These are phyloP conservation scores for Halesus radiatus DNA, from an alignment of 1,140 invertebrate genomes.

Conservation along the genomic window DNA sequence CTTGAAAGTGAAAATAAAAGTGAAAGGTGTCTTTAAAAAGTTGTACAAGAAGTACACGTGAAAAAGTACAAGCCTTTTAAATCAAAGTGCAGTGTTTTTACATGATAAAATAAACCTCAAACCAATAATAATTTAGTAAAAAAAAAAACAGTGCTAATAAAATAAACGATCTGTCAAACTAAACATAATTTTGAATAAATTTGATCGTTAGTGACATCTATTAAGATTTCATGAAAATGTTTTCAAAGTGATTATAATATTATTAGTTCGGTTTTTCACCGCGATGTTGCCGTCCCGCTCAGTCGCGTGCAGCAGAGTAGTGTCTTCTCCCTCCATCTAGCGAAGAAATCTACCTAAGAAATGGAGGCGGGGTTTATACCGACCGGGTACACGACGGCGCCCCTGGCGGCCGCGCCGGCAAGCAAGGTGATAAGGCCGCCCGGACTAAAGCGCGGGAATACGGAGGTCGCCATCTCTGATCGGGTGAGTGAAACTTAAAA, in stretches of 20 bases:
- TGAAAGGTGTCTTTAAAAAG: conserved; percentile 1
- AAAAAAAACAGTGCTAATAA: too few relatives aligned
- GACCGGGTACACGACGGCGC: conserved; percentile 57
- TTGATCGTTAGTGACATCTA: too few relatives aligned
- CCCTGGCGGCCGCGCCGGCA: conserved; percentile 64
- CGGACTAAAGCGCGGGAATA: conserved; percentile 79
- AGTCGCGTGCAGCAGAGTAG: conserved; percentile 14
- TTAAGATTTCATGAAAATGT: too few relatives aligned
- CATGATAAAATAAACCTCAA: too few relatives aligned
- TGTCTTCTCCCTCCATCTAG: conserved; percentile 61
- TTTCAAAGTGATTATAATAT: too few relatives aligned
- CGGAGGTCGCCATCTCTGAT: conserved; percentile 79
- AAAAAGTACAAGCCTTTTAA: too few relatives aligned
- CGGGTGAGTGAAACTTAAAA: conserved; percentile 73
- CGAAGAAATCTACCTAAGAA: background rate
- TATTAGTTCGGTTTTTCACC: too few relatives aligned
- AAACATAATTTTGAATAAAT: too few relatives aligned
- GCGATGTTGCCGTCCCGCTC: conserved; percentile 22
- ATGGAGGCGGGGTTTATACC: conserved; percentile 68
- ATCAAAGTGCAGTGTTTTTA: too few relatives aligned
- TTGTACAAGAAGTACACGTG: too few relatives aligned
- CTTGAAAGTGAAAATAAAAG: background rate
- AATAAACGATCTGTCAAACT: too few relatives aligned
- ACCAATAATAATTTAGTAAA: too few relatives aligned
- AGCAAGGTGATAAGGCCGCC: conserved; percentile 77